These are phyloP conservation scores for Simalia tracyae DNA, from an alignment of 2,797 vertebrate genomes.

Conservation along the genomic window DNA sequence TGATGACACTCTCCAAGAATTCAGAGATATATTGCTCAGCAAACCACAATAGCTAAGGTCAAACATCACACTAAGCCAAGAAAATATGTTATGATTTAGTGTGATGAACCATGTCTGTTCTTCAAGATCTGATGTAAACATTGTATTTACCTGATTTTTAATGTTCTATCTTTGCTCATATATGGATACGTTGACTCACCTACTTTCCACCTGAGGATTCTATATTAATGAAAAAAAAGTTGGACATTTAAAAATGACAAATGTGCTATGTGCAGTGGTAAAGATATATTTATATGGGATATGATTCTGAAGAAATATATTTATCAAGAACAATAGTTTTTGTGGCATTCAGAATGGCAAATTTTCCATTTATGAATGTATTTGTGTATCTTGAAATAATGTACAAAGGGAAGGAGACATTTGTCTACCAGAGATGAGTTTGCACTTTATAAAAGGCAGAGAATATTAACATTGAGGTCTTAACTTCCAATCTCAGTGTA, in stretches of 20 bases:
- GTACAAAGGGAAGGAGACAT: neutral
- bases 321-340: neutral
- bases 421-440: neutral
- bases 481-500: neutral
- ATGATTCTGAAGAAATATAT: neutral
- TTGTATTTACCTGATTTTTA: neutral
- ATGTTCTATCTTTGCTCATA: neutral
- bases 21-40: neutral
- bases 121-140: neutral
- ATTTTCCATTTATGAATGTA: neutral
- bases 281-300: neutral
- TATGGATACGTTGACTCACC: neutral
- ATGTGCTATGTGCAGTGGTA: neutral
- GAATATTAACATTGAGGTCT: neutral
- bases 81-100: neutral
- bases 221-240: neutral
- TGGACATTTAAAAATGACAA: neutral
- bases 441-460: constrained; percentile 19
- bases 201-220: neutral
- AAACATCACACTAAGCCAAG: neutral
- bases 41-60: neutral
- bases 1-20: neutral
- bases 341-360: neutral
- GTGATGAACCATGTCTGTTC: neutral
- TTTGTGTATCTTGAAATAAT: neutral